Percentiles rank a stretch among this genome's conserved stretches.
These are phyloP conservation scores for Ceyx margarethae DNA, from an alignment of 2,113 vertebrate species.

Conservation along the genomic window DNA sequence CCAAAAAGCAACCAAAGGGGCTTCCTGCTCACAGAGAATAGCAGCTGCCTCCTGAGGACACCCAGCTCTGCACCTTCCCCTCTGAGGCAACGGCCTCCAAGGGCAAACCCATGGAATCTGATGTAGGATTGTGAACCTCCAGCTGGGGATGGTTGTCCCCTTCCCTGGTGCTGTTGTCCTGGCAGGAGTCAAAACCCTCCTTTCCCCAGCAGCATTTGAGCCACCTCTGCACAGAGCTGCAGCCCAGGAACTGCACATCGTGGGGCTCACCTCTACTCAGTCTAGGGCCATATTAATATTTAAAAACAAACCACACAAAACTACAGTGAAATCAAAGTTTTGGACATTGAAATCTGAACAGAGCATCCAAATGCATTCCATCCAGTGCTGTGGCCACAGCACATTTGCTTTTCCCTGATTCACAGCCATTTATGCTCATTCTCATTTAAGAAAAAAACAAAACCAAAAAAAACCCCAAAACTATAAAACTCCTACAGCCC, in stretches of 20 bases:
- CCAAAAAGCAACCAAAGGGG: neutral
- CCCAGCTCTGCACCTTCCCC: neutral
- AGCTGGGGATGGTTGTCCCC: neutral
- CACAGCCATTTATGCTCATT: conserved; percentile 34
- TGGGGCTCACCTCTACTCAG: neutral
- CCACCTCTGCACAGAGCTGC: neutral
- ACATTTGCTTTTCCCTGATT: neutral
- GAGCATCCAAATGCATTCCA: neutral
- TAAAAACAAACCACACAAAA: neutral
- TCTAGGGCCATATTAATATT: neutral
- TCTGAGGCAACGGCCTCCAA: neutral
- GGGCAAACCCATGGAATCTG: neutral
- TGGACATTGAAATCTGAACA: neutral
- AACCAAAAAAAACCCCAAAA: neutral
- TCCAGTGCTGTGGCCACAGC: accelerated
- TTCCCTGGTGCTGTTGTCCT: neutral
- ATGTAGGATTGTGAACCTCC: neutral
- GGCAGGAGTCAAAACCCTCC: neutral
- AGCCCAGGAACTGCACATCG: accelerated
- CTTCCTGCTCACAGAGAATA: neutral
- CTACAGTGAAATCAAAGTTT: neutral
- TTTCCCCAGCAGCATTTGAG: neutral
- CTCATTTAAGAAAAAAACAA: neutral
- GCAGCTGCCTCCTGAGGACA: neutral
- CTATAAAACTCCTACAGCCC: conserved; percentile 44